phyloP scores from a whole-genome alignment of 2,797 vertebrate species.

The Synaphobranchus kaupii region DNA sequence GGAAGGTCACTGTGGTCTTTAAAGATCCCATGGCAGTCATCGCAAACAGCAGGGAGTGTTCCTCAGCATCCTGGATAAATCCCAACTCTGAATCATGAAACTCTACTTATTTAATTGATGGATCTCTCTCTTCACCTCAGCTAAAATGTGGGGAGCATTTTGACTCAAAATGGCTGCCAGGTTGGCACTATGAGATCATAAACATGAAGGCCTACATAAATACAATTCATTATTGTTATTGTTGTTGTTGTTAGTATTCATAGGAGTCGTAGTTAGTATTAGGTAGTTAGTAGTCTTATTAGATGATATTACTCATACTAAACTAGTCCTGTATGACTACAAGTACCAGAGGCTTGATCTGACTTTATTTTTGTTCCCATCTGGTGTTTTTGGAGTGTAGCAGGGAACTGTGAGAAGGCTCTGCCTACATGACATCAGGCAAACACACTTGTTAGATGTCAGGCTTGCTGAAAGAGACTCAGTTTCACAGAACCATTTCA shows the following conservation, averaged over 20 bases:
- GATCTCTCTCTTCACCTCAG: neutral
- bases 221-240: neutral
- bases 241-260: too few relatives aligned
- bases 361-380: slow-evolving; percentile 45
- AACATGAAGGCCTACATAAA: neutral
- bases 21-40: neutral
- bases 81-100: neutral
- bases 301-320: neutral
- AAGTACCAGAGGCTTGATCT: neutral
- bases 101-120: neutral
- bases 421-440: slow-evolving; percentile 46
- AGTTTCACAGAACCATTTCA: neutral
- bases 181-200: neutral
- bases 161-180: slow-evolving; percentile 1
- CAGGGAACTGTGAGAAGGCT: slow-evolving; percentile 47
- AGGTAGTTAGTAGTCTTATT: too few relatives aligned
- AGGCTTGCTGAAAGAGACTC: neutral
- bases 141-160: neutral
- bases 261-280: too few relatives aligned
- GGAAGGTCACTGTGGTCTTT: neutral
- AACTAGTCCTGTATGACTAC: neutral
- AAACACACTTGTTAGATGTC: slow-evolving; percentile 39
- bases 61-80: neutral
- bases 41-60: neutral
- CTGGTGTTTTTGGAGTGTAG: slow-evolving; percentile 38